Base-by-base conservation (phyloP, 2,113 vertebrate genomes). In the Amphiprion ocellaris region DNA sequence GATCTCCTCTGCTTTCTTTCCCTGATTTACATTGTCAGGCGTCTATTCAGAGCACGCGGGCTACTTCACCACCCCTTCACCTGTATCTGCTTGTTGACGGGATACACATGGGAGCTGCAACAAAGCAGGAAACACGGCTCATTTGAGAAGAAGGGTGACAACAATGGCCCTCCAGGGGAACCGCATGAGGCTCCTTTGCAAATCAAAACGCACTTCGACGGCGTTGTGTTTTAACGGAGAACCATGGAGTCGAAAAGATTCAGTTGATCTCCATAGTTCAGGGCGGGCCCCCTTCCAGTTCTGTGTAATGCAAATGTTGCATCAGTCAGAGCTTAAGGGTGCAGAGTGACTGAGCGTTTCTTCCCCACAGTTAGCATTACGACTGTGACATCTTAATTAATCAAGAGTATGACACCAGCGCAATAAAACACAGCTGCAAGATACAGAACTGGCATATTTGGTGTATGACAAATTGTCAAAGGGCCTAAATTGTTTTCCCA, bases 271-370 rank as follows among this genome's bases (percentile, higher is more conserved):
- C 77, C 19, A 10, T n/a, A 21, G 53, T 69, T 79, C 64, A 37
- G 53, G 28, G 69, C 3, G 26, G 64, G 58, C 49, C 69, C 41
- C 8, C 17, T 54, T 77, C 9, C 15, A 44, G 11, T 9, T 50
- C 46, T 71, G 66, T 77, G 60, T 64, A 19, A 88, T 83, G 68
- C 69, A 71, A 86, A 80, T 74, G 73, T 47, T 75, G 47, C 23
- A 17, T 55, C 37, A 64, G 64, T 46, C 41, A 47, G 30, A 49
- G 59, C n/a, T 52, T 12, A 21, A 26, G 61, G 69, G n/a, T 56
- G 59, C 46, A 55, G 24, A 69, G 59, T 8, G 33, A 49, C 19
- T 21, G 30, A 63, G 9, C 1, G 1, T 15, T 50, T 76, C 59
- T 49, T 30, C 30, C 30, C 12, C 26, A 7, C 37, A 74, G 54